phyloP scores from a whole-genome alignment of 2,113 vertebrate genomes.

The Marmota monax region DNA sequence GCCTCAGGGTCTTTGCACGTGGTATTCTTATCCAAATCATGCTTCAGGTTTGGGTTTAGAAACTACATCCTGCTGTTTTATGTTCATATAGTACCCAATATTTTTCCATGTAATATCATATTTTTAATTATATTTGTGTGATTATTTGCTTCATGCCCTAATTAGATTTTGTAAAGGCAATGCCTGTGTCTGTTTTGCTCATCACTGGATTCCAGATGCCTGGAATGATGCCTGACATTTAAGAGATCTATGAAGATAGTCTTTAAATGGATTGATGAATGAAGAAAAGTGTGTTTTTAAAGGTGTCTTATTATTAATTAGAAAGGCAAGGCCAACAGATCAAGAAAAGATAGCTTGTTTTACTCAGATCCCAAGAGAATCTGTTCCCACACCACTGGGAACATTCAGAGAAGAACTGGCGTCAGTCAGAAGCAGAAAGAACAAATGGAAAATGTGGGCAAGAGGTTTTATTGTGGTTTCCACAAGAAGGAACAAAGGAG shows the following conservation, averaged over 20 bases:
- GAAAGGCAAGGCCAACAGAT: background rate
- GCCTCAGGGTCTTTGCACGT: background rate
- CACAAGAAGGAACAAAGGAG: background rate
- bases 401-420: fast-evolving
- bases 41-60: background rate
- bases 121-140: background rate
- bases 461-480: background rate
- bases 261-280: background rate
- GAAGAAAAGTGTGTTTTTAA: background rate
- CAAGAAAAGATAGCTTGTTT: background rate
- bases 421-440: background rate
- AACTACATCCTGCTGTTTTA: background rate
- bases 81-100: background rate
- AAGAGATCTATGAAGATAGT: background rate
- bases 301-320: background rate
- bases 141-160: background rate
- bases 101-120: background rate
- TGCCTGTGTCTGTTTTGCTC: background rate
- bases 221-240: background rate
- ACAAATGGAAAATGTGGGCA: background rate
- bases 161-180: background rate
- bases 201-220: background rate
- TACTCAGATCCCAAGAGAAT: background rate
- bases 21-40: background rate
- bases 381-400: background rate